A percentile compares a stretch with the other conserved stretches of the same genome.
phyloP scores from a whole-genome alignment of 1,140 invertebrate species.

The Pygmarrhopalites habei region DNA sequence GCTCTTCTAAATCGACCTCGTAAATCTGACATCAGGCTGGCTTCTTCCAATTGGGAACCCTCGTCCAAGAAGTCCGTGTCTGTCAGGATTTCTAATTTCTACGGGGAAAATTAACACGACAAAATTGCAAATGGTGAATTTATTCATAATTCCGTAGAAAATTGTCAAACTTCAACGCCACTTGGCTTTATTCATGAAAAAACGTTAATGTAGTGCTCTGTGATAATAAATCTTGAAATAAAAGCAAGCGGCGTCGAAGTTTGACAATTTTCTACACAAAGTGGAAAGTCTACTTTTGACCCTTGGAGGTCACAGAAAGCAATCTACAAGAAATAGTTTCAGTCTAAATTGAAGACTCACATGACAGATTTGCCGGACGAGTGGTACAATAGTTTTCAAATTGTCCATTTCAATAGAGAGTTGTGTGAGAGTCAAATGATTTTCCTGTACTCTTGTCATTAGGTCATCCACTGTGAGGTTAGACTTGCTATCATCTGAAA shows the following conservation, averaged over 20 bases:
- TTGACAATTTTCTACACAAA: background rate
- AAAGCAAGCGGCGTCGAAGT: background rate
- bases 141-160: background rate
- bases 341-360: background rate
- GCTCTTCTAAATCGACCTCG: constrained; percentile 27
- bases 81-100: constrained; percentile 38
- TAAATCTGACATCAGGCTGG: constrained; percentile 37
- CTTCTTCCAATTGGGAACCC: constrained; percentile 33
- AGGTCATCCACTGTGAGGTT: background rate
- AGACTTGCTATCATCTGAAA: background rate
- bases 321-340: background rate
- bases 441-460: background rate
- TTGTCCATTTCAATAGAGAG: constrained; percentile 3
- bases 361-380: constrained; percentile 1
- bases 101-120: background rate
- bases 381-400: constrained; percentile 7
- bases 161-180: background rate
- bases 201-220: background rate
- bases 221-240: background rate
- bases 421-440: background rate
- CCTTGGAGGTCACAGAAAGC: background rate
- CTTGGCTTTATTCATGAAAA: background rate
- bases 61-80: constrained; percentile 38
- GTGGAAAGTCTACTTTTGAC: background rate
- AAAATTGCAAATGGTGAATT: background rate